phyloP scores from a whole-genome alignment of 2,113 vertebrate species.

The human region DNA sequence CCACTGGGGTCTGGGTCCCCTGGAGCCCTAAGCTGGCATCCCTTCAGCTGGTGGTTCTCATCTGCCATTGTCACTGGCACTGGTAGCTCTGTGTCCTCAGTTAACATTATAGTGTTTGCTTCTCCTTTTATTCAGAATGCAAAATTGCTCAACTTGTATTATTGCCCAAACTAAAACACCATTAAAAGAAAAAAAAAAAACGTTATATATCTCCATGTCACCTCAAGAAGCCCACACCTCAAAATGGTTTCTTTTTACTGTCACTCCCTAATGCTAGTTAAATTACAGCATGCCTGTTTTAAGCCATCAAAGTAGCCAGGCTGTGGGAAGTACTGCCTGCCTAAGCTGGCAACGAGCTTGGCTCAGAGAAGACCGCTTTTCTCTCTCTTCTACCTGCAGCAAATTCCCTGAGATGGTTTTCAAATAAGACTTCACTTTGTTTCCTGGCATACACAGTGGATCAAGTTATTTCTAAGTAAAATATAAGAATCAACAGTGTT shows the following conservation, averaged over 20 bases:
- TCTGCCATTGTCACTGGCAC: not conserved
- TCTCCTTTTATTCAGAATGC: conserved; percentile 15
- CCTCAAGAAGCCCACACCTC: conserved; percentile 11
- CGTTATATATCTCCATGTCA: not conserved
- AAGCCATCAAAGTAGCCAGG: not conserved
- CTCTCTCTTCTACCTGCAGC: not conserved
- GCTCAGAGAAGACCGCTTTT: not conserved
- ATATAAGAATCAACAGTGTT: not conserved
- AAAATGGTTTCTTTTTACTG: not conserved
- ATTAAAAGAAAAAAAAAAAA: not conserved
- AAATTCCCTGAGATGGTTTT: not conserved
- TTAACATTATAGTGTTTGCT: not conserved
- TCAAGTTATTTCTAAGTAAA: not conserved
- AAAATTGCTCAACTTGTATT: conserved; percentile 9
- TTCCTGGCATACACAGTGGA: not conserved
- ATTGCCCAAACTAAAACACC: not conserved
- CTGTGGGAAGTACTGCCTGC: not conserved
- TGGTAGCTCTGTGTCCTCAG: not conserved
- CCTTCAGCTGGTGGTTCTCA: not conserved
- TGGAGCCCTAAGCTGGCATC: not conserved
- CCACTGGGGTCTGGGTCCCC: not conserved
- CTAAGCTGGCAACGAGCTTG: not conserved
- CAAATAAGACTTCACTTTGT: not conserved
- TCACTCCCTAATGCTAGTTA: not conserved
- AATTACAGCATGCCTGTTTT: not conserved